phyloP scores from a whole-genome alignment of 2,113 vertebrate genomes.

The Chaenocephalus aceratus region DNA sequence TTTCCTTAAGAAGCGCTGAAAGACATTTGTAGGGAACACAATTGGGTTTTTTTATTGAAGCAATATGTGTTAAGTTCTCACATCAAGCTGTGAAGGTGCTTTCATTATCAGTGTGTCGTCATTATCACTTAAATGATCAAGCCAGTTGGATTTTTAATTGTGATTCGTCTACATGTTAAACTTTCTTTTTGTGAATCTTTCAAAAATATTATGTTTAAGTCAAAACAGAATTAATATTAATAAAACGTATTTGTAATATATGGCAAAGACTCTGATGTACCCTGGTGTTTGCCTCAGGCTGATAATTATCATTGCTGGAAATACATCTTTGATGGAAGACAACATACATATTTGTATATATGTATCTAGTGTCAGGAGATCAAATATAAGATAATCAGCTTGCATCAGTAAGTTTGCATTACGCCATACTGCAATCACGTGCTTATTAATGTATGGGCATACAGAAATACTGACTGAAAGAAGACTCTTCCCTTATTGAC shows the following conservation, averaged over 20 bases:
- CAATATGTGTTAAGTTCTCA: no score
- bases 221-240: neutral
- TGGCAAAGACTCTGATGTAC: neutral
- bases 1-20: no score
- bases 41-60: no score
- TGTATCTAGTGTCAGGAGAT: neutral
- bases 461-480: neutral
- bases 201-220: no score
- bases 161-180: no score
- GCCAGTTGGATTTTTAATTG: no score
- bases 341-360: conserved; percentile 17
- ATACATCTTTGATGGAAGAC: conserved; percentile 12
- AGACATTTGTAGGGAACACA: no score
- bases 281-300: conserved; percentile 10
- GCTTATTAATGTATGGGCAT: conserved; percentile 25
- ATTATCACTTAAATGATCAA: no score
- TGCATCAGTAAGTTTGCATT: conserved; percentile 14
- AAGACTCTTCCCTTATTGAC: neutral
- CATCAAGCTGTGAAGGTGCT: no score
- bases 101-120: no score
- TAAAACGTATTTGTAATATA: neutral
- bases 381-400: conserved; percentile 19
- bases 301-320: conserved; percentile 12
- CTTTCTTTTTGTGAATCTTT: no score
- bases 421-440: conserved; percentile 24